These are phyloP conservation scores for Etheostoma nigrum DNA, from an alignment of 2,797 vertebrate genomes.

Conservation along the genomic window DNA sequence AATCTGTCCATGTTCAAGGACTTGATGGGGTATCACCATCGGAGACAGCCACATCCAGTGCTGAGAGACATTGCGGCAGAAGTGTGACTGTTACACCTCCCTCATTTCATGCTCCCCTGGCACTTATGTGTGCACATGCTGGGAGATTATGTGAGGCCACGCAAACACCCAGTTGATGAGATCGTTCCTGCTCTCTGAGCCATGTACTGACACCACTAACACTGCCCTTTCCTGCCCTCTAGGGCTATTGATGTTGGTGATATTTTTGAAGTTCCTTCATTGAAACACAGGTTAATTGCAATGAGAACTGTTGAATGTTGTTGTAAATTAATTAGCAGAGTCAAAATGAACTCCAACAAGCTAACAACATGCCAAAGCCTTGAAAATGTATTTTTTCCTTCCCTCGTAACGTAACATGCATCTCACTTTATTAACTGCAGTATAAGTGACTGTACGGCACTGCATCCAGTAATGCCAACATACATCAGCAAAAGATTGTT, in stretches of 20 bases:
- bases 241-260: slow-evolving; percentile 34
- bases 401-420: slow-evolving; percentile 12
- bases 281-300: slow-evolving; percentile 51
- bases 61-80: slow-evolving; percentile 38
- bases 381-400: neutral
- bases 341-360: slow-evolving; percentile 11
- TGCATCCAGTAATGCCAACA: neutral
- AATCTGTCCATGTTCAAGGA: slow-evolving; percentile 43
- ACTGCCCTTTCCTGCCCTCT: slow-evolving; percentile 51
- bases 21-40: slow-evolving; percentile 44
- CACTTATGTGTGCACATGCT: slow-evolving; percentile 55
- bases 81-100: slow-evolving; percentile 42
- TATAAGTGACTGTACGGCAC: slow-evolving; percentile 31
- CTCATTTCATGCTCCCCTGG: slow-evolving; percentile 66
- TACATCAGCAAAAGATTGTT: neutral
- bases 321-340: slow-evolving; percentile 47
- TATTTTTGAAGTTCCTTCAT: slow-evolving; percentile 48
- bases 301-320: slow-evolving; percentile 40
- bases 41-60: slow-evolving; percentile 36
- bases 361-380: slow-evolving; percentile 12
- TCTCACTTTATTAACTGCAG: slow-evolving; percentile 43
- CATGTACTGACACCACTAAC: slow-evolving; percentile 58
- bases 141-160: slow-evolving; percentile 63
- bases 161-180: slow-evolving; percentile 67
- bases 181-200: slow-evolving; percentile 59